phyloP scores from a whole-genome alignment of 2,113 vertebrate genomes.

The Camelus dromedarius region DNA sequence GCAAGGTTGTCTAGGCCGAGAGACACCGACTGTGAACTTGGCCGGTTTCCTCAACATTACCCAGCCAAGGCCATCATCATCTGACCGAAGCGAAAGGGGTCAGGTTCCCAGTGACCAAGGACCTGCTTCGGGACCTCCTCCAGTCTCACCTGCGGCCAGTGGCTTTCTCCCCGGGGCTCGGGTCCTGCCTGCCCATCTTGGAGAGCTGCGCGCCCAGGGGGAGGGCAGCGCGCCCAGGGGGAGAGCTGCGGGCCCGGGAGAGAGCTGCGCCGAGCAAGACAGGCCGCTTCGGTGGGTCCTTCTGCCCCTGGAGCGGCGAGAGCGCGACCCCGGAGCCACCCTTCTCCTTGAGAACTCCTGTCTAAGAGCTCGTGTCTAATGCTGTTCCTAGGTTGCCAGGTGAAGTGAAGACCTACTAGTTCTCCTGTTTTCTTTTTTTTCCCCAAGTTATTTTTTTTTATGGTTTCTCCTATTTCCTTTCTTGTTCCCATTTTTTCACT shows the following conservation, averaged over 20 bases:
- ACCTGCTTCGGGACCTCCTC: slow-evolving; percentile 27
- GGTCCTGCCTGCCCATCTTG: background rate
- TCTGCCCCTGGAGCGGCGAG: background rate
- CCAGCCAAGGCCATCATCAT: slow-evolving; percentile 33
- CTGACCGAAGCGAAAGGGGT: background rate
- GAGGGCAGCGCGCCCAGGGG: no score
- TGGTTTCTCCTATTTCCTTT: background rate
- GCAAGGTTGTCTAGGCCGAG: slow-evolving; percentile 34
- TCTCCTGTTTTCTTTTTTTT: background rate
- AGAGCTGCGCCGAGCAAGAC: background rate
- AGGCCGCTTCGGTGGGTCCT: background rate
- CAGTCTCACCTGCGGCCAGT: slow-evolving; percentile 15
- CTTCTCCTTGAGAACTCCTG: background rate
- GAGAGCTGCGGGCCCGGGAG: no score
- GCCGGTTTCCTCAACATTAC: slow-evolving; percentile 46
- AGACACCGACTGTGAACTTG: slow-evolving; percentile 35
- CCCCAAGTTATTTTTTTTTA: no score
- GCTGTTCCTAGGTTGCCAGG: background rate
- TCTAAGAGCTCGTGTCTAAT: background rate
- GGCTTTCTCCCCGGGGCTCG: slow-evolving; percentile 7
- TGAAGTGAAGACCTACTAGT: background rate
- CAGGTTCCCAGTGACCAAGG: slow-evolving; percentile 54
- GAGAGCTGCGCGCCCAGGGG: background rate
- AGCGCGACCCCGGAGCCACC: background rate
- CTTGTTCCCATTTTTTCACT: background rate